phyloP scores from a whole-genome alignment of 2,113 vertebrate genomes.

The Tyto alba region DNA sequence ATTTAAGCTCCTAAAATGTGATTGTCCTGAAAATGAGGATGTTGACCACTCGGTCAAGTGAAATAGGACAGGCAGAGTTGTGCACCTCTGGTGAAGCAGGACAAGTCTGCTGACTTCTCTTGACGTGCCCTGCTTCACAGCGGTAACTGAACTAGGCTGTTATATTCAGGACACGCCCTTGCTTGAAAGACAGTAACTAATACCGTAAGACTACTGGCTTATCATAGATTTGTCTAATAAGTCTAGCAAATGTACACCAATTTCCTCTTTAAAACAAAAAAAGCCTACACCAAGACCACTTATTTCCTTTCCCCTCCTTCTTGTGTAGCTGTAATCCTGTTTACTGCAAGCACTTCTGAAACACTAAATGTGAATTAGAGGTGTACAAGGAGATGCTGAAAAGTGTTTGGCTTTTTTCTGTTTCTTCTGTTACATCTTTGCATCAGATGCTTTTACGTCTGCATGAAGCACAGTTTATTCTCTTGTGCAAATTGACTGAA shows the following conservation, averaged over 20 bases:
- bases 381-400: neutral
- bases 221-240: neutral
- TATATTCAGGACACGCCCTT: neutral
- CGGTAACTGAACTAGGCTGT: neutral
- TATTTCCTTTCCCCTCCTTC: neutral
- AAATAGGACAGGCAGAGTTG: neutral
- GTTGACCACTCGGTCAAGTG: neutral
- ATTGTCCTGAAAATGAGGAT: neutral
- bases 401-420: neutral
- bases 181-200: neutral
- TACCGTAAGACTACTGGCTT: neutral
- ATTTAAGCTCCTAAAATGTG: neutral
- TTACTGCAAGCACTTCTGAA: neutral
- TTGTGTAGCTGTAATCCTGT: neutral
- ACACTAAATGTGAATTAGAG: neutral
- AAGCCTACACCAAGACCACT: neutral
- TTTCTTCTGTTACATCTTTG: neutral
- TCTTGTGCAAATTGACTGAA: neutral
- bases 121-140: neutral
- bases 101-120: neutral
- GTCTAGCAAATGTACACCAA: neutral
- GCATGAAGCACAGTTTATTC: neutral
- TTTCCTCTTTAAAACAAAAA: neutral
- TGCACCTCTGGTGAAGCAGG: neutral
- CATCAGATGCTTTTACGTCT: neutral